phyloP scores from a whole-genome alignment of 1,140 invertebrate species.

The Hirudo medicinalis region DNA sequence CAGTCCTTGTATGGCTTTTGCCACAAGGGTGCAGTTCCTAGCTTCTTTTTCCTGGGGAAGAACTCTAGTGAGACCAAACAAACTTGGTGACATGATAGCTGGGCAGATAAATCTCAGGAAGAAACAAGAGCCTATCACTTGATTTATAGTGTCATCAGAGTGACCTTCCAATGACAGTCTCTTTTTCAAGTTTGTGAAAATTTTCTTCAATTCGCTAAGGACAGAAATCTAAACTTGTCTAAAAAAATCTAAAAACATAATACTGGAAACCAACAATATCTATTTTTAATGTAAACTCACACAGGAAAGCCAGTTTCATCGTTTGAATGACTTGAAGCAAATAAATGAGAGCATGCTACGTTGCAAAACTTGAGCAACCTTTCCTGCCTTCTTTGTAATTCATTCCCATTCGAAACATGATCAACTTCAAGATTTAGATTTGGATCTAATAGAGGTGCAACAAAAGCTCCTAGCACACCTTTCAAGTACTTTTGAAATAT shows the following conservation, averaged over 20 bases:
- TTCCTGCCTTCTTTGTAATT: background rate
- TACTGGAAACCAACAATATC: background rate
- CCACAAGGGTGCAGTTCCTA: slow-evolving; percentile 80
- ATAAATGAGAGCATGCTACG: background rate
- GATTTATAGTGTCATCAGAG: slow-evolving; percentile 68
- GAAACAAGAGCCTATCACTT: slow-evolving; percentile 84
- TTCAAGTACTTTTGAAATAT: too few relatives aligned
- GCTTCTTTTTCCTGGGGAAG: slow-evolving; percentile 82
- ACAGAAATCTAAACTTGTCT: background rate
- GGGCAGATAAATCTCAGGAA: slow-evolving; percentile 83
- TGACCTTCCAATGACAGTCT: slow-evolving; percentile 30
- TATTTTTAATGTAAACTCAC: background rate
- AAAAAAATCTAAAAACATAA: background rate
- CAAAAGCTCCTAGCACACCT: too few relatives aligned
- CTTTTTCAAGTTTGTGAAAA: slow-evolving; percentile 71
- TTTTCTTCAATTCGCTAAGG: slow-evolving; percentile 60
- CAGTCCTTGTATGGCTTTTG: slow-evolving; percentile 60
- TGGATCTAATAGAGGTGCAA: too few relatives aligned
- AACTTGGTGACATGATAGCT: slow-evolving; percentile 81
- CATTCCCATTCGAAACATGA: too few relatives aligned
- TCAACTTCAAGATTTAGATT: too few relatives aligned
- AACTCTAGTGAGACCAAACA: slow-evolving; percentile 89
- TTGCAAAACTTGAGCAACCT: slow-evolving; percentile 6
- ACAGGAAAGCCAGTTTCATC: background rate
- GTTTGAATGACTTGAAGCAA: background rate